A percentile compares a stretch with the other conserved stretches of the same genome.
phyloP scores from a whole-genome alignment of 2,113 vertebrate genomes.

The Myocastor coypus region DNA sequence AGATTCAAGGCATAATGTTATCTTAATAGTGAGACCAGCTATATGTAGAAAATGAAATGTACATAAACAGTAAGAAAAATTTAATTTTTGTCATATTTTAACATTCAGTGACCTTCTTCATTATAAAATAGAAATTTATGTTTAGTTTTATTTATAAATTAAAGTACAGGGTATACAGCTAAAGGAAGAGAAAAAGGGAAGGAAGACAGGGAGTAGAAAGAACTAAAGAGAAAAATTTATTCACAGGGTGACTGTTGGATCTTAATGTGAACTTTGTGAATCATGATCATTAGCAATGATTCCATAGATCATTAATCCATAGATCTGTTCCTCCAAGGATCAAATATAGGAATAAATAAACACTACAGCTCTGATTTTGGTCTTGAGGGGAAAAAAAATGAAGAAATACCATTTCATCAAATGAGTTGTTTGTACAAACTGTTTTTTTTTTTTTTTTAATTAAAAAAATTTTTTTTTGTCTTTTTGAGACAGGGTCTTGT shows the following conservation, averaged over 20 bases:
- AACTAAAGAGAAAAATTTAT: slow-evolving; percentile 1
- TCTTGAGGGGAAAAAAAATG: neutral
- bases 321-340: neutral
- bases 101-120: neutral
- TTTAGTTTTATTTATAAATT: neutral
- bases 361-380: neutral
- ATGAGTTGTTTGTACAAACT: neutral
- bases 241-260: neutral
- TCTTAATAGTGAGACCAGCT: neutral
- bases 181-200: neutral
- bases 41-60: slow-evolving; percentile 17
- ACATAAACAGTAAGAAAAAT: neutral
- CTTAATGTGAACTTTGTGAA: slow-evolving; percentile 10
- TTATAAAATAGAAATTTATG: slow-evolving; percentile 21
- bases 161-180: neutral
- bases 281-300: neutral
- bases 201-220: neutral
- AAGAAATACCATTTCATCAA: neutral
- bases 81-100: slow-evolving; percentile 26
- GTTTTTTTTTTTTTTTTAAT: neutral
- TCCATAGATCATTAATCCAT: too few species aligned
- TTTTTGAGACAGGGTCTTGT: too few species aligned
- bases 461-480: too few species aligned
- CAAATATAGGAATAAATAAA: neutral
- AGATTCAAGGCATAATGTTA: neutral